Conservation (phyloP, 2,888 invertebrate species). For the Caenorhabditis imperialis region DNA sequence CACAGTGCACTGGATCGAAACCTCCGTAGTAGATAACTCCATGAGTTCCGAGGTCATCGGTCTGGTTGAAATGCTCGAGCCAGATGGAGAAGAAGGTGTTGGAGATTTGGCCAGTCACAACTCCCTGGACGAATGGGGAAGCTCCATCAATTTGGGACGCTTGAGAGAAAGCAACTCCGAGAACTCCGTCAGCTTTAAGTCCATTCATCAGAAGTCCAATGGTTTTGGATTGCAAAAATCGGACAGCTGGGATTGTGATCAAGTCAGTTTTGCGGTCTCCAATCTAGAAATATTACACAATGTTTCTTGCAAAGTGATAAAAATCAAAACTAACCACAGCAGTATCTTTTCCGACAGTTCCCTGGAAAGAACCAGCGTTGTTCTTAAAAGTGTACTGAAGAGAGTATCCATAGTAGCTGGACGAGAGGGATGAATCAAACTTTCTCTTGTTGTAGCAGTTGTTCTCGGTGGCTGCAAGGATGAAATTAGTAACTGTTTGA, state of each 20-base stretch:
- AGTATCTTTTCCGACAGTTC: constrained; percentile 29
- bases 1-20: constrained; percentile 45
- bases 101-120: constrained; percentile 20
- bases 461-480: constrained; percentile 12
- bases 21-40: constrained; percentile 57
- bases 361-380: constrained; percentile 38
- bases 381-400: constrained; percentile 16
- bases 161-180: constrained; percentile 32
- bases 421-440: constrained; percentile 21
- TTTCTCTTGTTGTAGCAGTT: constrained; percentile 40
- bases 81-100: constrained; percentile 50
- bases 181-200: constrained; percentile 34
- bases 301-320: too few species aligned
- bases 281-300: constrained; percentile 36
- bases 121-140: constrained; percentile 43
- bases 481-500: too few species aligned
- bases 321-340: too few species aligned
- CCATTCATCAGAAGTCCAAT: constrained; percentile 25
- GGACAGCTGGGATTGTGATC: constrained; percentile 37
- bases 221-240: constrained; percentile 27
- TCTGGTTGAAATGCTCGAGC: constrained; percentile 50
- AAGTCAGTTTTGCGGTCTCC: constrained; percentile 46
- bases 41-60: constrained; percentile 49
- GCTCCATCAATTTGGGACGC: constrained; percentile 38
- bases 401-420: constrained; percentile 28